A percentile compares a stretch with the other conserved stretches of the same genome.
Evolutionary conservation across 2,888 invertebrate genomes (phyloP).

Genomic region (Clistopyga incitator): DNA sequence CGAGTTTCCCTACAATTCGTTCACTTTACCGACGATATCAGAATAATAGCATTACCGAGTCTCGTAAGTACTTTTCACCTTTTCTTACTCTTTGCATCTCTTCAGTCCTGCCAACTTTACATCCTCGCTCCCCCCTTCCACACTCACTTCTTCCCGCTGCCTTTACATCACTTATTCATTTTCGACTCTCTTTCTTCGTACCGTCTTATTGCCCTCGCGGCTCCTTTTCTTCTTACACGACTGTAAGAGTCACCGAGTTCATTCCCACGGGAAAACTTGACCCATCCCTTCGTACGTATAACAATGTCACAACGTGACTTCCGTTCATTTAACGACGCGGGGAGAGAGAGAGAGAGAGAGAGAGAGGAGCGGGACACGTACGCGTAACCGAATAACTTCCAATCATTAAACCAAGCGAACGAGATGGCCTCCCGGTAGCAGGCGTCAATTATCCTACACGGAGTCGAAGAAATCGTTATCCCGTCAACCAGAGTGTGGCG

Average conservation of each 20-base stretch:
- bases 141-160: too few species aligned
- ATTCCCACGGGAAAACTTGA: constrained; percentile 23
- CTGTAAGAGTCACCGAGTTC: neutral
- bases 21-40: constrained; percentile 17
- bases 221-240: neutral
- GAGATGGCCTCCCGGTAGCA: constrained; percentile 33
- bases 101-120: neutral
- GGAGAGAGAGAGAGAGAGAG: constrained; percentile 21
- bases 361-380: constrained; percentile 37
- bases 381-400: constrained; percentile 35
- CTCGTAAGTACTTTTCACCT: constrained; percentile 63
- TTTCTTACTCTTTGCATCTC: neutral
- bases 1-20: constrained; percentile 21
- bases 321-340: constrained; percentile 33
- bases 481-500: constrained; percentile 79
- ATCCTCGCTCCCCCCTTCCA: neutral
- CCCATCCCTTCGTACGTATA: constrained; percentile 42
- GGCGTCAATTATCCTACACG: constrained; percentile 72
- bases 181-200: neutral
- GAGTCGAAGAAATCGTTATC: constrained; percentile 79
- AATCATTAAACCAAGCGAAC: constrained; percentile 64
- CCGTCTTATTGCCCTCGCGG: constrained; percentile 21
- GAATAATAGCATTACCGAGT: constrained; percentile 36
- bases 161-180: constrained; percentile 22
- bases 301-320: constrained; percentile 38